A percentile compares a stretch with the other conserved stretches of the same genome.
These are phyloP conservation scores for Miichthys miiuy DNA, from an alignment of 2,797 vertebrate species.

Conservation along the genomic window DNA sequence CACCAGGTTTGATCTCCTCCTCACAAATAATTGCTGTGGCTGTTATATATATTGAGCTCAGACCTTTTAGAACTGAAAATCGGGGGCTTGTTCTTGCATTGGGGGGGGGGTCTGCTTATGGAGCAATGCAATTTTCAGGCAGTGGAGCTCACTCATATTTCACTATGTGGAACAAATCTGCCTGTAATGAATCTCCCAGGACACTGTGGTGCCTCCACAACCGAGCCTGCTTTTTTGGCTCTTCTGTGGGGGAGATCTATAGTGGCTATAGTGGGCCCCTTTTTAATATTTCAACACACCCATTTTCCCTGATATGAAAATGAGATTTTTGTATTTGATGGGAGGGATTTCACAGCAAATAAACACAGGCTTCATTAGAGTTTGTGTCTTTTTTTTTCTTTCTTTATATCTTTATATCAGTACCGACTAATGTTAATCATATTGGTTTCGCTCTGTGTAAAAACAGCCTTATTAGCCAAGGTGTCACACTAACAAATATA, in stretches of 20 bases:
- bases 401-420: slow-evolving; percentile 16
- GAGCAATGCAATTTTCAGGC: slow-evolving; percentile 74
- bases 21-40: slow-evolving; percentile 64
- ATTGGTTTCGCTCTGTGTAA: slow-evolving; percentile 66
- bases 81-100: slow-evolving; percentile 56
- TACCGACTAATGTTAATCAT: slow-evolving; percentile 61
- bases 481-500: slow-evolving; percentile 77
- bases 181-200: slow-evolving; percentile 78
- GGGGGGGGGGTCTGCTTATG: slow-evolving; percentile 61
- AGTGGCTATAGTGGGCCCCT: slow-evolving; percentile 19
- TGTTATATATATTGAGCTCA: slow-evolving; percentile 54
- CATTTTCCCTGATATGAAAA: slow-evolving; percentile 50
- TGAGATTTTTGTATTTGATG: slow-evolving; percentile 30
- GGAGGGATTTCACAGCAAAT: slow-evolving; percentile 43
- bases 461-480: slow-evolving; percentile 74
- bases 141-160: slow-evolving; percentile 77
- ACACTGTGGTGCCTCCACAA: slow-evolving; percentile 71
- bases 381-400: slow-evolving; percentile 4
- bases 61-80: slow-evolving; percentile 49
- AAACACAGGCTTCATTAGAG: slow-evolving; percentile 37
- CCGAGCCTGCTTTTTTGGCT: slow-evolving; percentile 58
- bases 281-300: slow-evolving; percentile 67
- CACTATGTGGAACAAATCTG: slow-evolving; percentile 80
- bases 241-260: slow-evolving; percentile 36
- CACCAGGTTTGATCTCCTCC: slow-evolving; percentile 59